Evolutionary conservation across 23 tunicate species (phyloP).

Genomic region (Ascidia mentula): DNA sequence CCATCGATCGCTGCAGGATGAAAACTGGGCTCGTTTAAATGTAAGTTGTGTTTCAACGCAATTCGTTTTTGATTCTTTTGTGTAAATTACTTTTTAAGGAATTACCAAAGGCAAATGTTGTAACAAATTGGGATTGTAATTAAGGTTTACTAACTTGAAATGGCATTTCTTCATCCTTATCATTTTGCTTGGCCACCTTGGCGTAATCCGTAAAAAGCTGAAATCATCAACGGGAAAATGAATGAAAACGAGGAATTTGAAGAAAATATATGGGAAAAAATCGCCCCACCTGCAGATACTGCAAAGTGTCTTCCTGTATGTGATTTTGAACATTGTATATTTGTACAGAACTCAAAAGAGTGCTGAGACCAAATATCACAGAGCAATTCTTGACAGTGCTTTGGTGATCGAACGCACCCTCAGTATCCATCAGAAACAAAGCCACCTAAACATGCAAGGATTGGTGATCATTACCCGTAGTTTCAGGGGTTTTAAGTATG

Average conservation of each 20-base stretch:
- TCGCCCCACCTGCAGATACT: slow-evolving; percentile 26
- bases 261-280: not conserved
- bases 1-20: no score
- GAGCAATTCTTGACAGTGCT: slow-evolving; percentile 20
- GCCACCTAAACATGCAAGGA: slow-evolving; percentile 24
- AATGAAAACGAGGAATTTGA: not conserved
- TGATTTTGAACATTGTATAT: slow-evolving; percentile 18
- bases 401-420: slow-evolving; percentile 27
- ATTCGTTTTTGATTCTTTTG: no score
- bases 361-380: slow-evolving; percentile 30
- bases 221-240: not conserved
- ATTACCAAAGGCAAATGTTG: no score
- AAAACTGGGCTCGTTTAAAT: no score
- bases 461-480: no score
- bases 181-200: not conserved
- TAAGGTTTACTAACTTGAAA: not conserved
- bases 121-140: no score
- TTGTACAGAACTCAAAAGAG: slow-evolving; percentile 27
- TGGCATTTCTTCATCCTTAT: not conserved
- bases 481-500: no score
- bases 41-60: no score
- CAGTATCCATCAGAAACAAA: slow-evolving; percentile 38
- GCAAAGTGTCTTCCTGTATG: slow-evolving; percentile 35
- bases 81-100: no score
- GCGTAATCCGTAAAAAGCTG: slow-evolving; percentile 1